A percentile compares a stretch with the other conserved stretches of the same genome.
phyloP scores from a whole-genome alignment of 2,113 vertebrate species.

The Gymnocephalus cernua region DNA sequence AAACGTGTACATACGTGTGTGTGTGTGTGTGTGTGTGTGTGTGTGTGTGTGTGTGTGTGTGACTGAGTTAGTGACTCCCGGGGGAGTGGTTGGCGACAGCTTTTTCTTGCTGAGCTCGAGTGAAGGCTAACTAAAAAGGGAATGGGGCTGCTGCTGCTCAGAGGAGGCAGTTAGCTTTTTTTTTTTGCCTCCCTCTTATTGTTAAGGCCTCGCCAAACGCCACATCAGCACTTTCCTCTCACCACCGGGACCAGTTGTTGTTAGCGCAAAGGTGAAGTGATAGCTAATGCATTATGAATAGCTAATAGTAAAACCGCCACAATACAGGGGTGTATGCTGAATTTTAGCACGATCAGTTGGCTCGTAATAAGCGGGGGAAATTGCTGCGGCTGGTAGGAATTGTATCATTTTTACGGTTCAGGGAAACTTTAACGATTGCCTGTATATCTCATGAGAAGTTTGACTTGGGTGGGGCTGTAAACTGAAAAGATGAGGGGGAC shows the following conservation, averaged over 20 bases:
- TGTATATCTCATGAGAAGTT: constrained; percentile 63
- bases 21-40: constrained; percentile 10
- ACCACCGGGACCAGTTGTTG: constrained; percentile 75
- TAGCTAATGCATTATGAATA: constrained; percentile 79
- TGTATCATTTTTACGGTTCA: constrained; percentile 68
- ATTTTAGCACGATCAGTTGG: constrained; percentile 63
- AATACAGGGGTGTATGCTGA: constrained; percentile 34
- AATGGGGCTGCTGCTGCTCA: constrained; percentile 14
- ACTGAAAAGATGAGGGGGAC: constrained; percentile 49
- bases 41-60: not conserved
- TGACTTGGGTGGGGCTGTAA: constrained; percentile 53
- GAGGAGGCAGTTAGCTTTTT: constrained; percentile 72
- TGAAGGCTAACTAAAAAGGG: constrained; percentile 69
- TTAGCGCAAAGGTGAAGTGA: constrained; percentile 70
- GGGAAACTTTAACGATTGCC: constrained; percentile 63
- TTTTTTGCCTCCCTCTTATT: constrained; percentile 58
- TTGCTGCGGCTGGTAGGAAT: constrained; percentile 55
- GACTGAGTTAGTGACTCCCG: constrained; percentile 27
- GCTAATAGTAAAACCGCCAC: constrained; percentile 69
- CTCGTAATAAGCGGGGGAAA: constrained; percentile 55
- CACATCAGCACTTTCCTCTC: constrained; percentile 70
- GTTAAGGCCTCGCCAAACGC: constrained; percentile 58
- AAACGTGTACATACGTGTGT: constrained; percentile 49
- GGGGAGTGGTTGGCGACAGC: constrained; percentile 55
- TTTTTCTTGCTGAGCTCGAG: constrained; percentile 66